These are phyloP conservation scores for Girardinichthys multiradiatus DNA, from an alignment of 2,113 vertebrate genomes.

Conservation along the genomic window DNA sequence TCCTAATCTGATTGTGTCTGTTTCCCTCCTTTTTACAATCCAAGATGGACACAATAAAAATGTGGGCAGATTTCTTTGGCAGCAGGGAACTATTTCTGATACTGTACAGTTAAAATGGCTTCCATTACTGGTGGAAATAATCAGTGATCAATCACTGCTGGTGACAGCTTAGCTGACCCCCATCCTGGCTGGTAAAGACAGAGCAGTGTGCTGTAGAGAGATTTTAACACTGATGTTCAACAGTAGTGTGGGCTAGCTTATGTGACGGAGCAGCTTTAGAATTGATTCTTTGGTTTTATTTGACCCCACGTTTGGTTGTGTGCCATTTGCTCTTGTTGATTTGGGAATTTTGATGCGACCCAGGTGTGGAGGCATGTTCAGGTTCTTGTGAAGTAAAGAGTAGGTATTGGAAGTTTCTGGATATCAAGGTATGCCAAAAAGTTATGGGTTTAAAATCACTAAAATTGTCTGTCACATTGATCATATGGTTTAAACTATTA, in stretches of 20 bases:
- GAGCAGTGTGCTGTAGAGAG: background rate
- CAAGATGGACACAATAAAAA: background rate
- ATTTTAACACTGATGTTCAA: background rate
- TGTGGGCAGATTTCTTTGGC: background rate
- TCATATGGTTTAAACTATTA: no score
- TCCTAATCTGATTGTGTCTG: background rate
- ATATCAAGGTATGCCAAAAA: no score
- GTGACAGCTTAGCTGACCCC: background rate
- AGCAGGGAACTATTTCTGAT: background rate
- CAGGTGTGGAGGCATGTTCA: no score
- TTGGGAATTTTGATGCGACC: no score
- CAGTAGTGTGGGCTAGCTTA: background rate
- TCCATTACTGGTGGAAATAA: background rate
- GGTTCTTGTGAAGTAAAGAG: no score
- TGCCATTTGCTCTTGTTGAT: no score
- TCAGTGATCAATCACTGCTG: slow-evolving; percentile 2
- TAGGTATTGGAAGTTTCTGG: no score
- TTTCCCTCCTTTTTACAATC: background rate
- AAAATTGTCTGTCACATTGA: no score
- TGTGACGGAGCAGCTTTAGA: background rate
- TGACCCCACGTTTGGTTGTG: background rate
- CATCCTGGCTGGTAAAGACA: background rate
- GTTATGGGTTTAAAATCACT: no score
- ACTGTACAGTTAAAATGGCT: background rate
- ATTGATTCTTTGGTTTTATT: background rate